These are phyloP conservation scores for Gallinago jamesoni DNA, from an alignment of 2,113 vertebrate species.

Conservation along the genomic window DNA sequence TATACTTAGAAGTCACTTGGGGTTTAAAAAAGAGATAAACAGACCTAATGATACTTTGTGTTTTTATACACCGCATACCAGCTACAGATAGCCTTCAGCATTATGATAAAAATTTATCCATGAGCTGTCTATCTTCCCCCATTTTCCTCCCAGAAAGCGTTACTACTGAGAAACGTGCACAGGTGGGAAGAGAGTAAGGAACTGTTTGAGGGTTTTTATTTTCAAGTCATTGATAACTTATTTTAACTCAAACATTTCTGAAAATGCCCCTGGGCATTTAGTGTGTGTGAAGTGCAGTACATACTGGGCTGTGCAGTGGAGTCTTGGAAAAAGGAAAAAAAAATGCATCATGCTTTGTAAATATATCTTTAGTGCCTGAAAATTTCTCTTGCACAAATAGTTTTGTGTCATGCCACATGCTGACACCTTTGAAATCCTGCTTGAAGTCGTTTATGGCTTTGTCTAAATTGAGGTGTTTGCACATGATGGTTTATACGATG, in stretches of 20 bases:
- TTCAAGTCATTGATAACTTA: neutral
- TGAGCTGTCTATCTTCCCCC: neutral
- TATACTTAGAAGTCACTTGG: neutral
- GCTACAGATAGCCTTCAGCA: neutral
- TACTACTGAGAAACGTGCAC: neutral
- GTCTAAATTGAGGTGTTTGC: neutral
- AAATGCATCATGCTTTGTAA: neutral
- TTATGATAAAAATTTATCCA: accelerated
- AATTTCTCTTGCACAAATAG: neutral
- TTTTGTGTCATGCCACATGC: neutral
- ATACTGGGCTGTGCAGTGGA: neutral
- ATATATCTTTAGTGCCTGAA: neutral
- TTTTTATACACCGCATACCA: neutral
- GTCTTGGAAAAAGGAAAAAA: neutral
- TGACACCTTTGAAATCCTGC: neutral
- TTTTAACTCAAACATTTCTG: neutral
- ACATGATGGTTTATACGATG: neutral
- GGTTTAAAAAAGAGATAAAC: neutral
- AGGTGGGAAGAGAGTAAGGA: neutral
- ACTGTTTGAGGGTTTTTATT: neutral
- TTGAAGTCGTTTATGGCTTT: neutral
- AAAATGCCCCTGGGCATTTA: neutral
- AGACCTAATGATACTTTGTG: neutral
- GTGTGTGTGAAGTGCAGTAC: neutral
- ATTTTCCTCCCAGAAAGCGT: neutral